Percentiles rank a stretch among this genome's conserved stretches.
Evolutionary conservation across 2,888 invertebrate species (phyloP).

Genomic region (Ceramica pisi): DNA sequence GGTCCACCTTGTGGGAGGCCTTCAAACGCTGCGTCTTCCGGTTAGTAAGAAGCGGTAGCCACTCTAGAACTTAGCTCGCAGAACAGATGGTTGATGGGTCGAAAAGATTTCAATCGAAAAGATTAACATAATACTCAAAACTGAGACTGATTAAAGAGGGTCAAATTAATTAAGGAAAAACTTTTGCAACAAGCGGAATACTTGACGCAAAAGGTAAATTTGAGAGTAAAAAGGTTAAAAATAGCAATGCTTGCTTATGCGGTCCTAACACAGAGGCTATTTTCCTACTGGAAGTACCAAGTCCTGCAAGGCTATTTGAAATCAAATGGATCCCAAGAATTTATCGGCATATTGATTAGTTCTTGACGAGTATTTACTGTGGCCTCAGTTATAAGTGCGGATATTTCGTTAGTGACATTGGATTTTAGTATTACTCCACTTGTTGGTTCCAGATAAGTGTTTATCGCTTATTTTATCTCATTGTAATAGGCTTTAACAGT

Average conservation of each 20-base stretch:
- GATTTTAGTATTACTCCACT: constrained; percentile 29
- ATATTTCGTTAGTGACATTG: constrained; percentile 48
- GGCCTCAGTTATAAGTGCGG: constrained; percentile 10
- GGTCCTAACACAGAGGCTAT: constrained; percentile 16
- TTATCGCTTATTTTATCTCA: constrained; percentile 47
- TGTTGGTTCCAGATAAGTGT: constrained; percentile 35
- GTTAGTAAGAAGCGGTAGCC: no score
- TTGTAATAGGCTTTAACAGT: constrained; percentile 32
- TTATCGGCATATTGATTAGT: constrained; percentile 11
- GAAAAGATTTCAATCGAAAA: not conserved
- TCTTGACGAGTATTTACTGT: constrained; percentile 1
- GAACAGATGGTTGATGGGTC: no score
- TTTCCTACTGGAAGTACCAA: constrained; percentile 5
- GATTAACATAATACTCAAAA: not conserved
- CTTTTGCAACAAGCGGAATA: not conserved
- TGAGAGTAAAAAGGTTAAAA: constrained; percentile 30
- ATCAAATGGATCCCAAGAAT: constrained; percentile 8
- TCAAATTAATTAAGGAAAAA: not conserved
- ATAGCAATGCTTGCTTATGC: constrained; percentile 23
- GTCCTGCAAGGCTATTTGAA: not conserved
- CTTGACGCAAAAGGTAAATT: not conserved
- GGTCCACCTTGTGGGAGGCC: no score
- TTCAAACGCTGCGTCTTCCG: no score
- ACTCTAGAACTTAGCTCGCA: no score
- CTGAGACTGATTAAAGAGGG: not conserved